Conservation (phyloP, 2,113 vertebrate genomes). For the Enhydra lutris region DNA sequence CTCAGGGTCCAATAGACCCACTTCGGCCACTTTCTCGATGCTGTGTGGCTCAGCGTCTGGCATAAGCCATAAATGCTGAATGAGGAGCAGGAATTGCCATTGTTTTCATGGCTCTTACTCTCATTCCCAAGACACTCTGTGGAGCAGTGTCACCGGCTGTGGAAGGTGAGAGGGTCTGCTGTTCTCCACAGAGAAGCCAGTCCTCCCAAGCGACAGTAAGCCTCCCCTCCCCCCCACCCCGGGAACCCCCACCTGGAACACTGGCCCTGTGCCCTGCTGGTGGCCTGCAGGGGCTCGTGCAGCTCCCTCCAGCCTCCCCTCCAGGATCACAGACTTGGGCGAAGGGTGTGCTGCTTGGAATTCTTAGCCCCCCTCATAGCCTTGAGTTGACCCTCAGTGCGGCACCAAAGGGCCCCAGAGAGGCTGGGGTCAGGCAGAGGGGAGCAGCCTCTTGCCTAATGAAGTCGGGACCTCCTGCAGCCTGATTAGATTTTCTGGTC, state of each 20-base stretch:
- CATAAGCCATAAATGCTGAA: rapidly evolving
- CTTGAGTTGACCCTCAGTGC: background rate
- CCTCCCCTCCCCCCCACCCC: background rate
- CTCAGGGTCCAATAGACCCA: background rate
- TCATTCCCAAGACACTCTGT: background rate
- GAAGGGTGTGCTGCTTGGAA: background rate
- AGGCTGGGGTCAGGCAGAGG: background rate
- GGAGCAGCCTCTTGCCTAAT: background rate
- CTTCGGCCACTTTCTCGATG: background rate
- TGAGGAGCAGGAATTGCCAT: no score
- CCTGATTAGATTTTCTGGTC: background rate
- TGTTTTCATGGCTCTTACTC: background rate
- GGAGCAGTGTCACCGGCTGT: rapidly evolving
- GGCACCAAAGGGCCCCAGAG: background rate
- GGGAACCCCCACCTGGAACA: rapidly evolving
- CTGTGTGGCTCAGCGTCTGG: background rate
- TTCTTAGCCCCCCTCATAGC: background rate
- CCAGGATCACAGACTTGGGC: background rate
- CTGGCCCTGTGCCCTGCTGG: background rate
- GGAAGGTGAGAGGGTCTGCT: background rate
- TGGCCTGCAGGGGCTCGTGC: background rate
- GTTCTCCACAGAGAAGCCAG: background rate
- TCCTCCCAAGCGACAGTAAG: background rate
- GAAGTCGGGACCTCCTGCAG: background rate
- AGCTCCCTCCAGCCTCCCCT: background rate